These are phyloP conservation scores for Hippolais icterina DNA, from an alignment of 2,113 vertebrate genomes.

Conservation along the genomic window DNA sequence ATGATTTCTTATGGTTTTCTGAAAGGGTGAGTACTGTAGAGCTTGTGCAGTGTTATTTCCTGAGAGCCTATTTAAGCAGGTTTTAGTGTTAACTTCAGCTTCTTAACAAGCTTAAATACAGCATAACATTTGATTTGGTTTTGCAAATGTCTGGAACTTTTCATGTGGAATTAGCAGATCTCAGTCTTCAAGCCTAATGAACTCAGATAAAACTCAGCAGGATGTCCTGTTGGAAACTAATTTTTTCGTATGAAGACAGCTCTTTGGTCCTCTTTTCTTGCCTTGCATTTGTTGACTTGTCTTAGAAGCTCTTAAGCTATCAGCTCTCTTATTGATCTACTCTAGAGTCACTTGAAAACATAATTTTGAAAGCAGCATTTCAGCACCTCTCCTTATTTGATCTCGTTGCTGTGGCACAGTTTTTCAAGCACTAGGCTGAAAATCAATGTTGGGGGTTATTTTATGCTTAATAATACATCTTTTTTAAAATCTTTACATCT, in stretches of 20 bases:
- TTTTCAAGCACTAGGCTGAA: slow-evolving; percentile 17
- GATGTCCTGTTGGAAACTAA: slow-evolving; percentile 49
- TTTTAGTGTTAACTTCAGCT: slow-evolving; percentile 34
- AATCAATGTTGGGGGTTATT: background rate
- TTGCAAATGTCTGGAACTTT: slow-evolving; percentile 23
- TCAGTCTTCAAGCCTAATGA: slow-evolving; percentile 54
- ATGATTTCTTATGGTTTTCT: background rate
- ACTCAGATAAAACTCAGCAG: slow-evolving; percentile 33
- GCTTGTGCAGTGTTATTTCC: background rate
- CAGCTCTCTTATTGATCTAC: slow-evolving; percentile 27
- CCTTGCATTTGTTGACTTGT: slow-evolving; percentile 33
- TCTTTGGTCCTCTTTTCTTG: slow-evolving; percentile 17
- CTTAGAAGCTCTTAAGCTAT: slow-evolving; percentile 38
- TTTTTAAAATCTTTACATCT: background rate
- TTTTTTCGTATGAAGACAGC: slow-evolving; percentile 9
- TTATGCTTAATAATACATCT: background rate
- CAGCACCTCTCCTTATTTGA: slow-evolving; percentile 18
- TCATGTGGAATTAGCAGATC: slow-evolving; percentile 52
- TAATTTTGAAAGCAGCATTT: slow-evolving; percentile 31
- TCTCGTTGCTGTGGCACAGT: background rate
- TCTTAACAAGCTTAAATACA: slow-evolving; percentile 25
- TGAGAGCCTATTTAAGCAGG: background rate
- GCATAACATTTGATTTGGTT: slow-evolving; percentile 10
- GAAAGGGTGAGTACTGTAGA: background rate
- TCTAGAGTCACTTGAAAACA: slow-evolving; percentile 41